These are phyloP conservation scores for Scaptodrosophila lebanonensis DNA, from an alignment of 1,140 invertebrate species.

Conservation along the genomic window DNA sequence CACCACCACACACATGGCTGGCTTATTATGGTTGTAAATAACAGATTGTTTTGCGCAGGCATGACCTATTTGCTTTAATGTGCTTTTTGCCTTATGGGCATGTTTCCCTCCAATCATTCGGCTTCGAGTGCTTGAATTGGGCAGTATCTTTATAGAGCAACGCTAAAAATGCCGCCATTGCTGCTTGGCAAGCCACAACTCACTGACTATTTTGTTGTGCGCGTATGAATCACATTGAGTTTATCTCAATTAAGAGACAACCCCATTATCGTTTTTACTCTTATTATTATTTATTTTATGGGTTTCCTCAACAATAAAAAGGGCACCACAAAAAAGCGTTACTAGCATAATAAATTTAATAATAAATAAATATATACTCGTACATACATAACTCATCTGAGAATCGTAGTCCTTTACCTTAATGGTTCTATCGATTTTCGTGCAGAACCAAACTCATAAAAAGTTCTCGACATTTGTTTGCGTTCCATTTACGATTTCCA, in stretches of 20 bases:
- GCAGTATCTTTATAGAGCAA: no score
- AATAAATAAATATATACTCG: no score
- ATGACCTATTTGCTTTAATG: constrained; percentile 21
- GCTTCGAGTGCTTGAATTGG: no score
- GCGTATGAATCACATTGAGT: constrained; percentile 34
- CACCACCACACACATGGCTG: no score
- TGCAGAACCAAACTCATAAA: constrained; percentile 17
- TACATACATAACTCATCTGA: no score
- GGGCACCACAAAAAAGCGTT: no score
- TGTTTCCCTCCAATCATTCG: no score
- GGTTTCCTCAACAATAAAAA: no score
- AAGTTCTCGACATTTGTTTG: constrained; percentile 53
- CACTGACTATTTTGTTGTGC: constrained; percentile 19
- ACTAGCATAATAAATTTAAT: constrained; percentile 1
- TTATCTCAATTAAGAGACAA: no score
- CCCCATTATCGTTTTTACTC: no score
- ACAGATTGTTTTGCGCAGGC: constrained; percentile 9
- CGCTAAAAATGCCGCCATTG: no score
- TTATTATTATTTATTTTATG: no score
- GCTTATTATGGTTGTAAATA: not conserved
- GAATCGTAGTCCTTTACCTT: constrained; percentile 40
- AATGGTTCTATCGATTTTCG: constrained; percentile 63
- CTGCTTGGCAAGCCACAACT: constrained; percentile 23
- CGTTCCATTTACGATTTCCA: constrained; percentile 72
- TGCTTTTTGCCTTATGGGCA: constrained; percentile 24